A percentile compares a stretch with the other conserved stretches of the same genome.
Evolutionary conservation across 2,888 invertebrate genomes (phyloP).

Genomic region (Cheilosia impressa): DNA sequence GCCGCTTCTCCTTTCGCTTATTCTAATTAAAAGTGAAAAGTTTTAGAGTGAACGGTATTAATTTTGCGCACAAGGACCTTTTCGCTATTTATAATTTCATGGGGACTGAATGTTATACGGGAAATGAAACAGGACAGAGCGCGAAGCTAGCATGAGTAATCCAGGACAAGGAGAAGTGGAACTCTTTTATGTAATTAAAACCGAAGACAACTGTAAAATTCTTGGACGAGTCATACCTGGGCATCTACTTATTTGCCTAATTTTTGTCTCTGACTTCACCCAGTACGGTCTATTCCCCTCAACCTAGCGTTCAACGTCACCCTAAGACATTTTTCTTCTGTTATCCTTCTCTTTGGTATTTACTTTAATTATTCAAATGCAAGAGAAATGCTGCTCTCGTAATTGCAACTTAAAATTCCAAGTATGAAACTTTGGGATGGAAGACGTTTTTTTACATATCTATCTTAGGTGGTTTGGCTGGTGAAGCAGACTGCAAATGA

Average conservation of each 20-base stretch:
- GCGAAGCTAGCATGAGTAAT: constrained; percentile 29
- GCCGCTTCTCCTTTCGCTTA: constrained; percentile 45
- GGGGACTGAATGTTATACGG: constrained; percentile 62
- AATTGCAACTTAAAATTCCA: constrained; percentile 82
- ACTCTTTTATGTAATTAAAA: constrained; percentile 71
- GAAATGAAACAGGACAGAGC: constrained; percentile 35
- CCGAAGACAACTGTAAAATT: constrained; percentile 64
- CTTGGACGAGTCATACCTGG: constrained; percentile 61
- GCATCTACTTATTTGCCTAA: constrained; percentile 71
- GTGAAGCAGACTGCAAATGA: background rate
- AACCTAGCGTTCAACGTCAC: constrained; percentile 47
- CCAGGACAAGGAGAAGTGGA: constrained; percentile 31
- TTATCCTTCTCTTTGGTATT: constrained; percentile 62
- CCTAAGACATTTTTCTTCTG: constrained; percentile 49
- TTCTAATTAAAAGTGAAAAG: constrained; percentile 73
- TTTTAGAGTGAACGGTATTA: constrained; percentile 70
- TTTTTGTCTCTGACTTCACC: constrained; percentile 35
- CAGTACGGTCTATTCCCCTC: background rate
- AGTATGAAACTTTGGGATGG: constrained; percentile 79
- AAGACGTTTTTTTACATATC: constrained; percentile 29
- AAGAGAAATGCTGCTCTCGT: constrained; percentile 76
- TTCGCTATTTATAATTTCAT: constrained; percentile 72
- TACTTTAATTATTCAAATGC: constrained; percentile 74
- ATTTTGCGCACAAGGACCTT: constrained; percentile 69
- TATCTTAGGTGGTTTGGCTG: background rate